Evolutionary conservation across 2,888 invertebrate species (phyloP).

Genomic region (Campoletis raptor): DNA sequence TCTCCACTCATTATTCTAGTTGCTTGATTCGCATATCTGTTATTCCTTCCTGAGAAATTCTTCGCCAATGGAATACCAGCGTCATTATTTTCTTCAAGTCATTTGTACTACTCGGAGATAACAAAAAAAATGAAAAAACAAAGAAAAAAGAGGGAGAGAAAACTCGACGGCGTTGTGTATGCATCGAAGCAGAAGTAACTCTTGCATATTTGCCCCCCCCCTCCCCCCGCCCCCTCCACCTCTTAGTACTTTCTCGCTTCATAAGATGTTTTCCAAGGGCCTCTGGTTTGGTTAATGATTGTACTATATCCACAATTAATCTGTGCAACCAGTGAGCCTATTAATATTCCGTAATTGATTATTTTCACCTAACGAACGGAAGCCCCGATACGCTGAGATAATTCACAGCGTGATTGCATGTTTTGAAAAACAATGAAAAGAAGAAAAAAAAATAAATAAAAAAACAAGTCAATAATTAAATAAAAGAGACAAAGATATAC

Average conservation of each 20-base stretch:
- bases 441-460: not conserved
- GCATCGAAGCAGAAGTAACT: not conserved
- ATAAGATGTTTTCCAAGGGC: constrained; percentile 26
- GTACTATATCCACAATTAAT: constrained; percentile 41
- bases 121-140: not conserved
- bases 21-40: not conserved
- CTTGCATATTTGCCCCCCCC: constrained; percentile 1
- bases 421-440: not conserved
- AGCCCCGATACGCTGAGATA: constrained; percentile 9
- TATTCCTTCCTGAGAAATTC: not conserved
- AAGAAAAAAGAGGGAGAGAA: constrained; percentile 3
- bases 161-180: not conserved
- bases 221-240: too few species aligned
- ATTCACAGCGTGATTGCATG: constrained; percentile 16
- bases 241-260: too few species aligned
- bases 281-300: constrained; percentile 23
- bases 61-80: not conserved
- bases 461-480: too few species aligned
- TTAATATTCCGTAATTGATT: constrained; percentile 53
- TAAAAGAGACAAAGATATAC: too few species aligned
- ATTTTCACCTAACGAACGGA: constrained; percentile 14
- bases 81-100: constrained; percentile 52
- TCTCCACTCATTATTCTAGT: constrained; percentile 3
- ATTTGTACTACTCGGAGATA: constrained; percentile 32
- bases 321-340: constrained; percentile 1